Evolutionary conservation across 2,797 vertebrate genomes (phyloP).

Genomic region (Neopelma chrysocephalum): DNA sequence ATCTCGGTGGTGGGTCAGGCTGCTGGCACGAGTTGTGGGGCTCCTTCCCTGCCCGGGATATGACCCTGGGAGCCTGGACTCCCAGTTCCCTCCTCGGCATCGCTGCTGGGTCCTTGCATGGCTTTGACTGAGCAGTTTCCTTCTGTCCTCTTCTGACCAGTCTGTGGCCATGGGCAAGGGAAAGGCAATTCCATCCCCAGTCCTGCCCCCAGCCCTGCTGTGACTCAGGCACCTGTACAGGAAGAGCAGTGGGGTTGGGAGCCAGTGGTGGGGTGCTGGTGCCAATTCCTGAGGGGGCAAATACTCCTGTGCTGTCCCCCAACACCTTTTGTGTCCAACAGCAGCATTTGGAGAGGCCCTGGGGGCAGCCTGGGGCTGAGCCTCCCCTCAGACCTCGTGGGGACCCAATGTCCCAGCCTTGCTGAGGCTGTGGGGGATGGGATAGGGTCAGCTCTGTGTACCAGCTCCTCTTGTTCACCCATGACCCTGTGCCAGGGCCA

Average conservation of each 20-base stretch:
- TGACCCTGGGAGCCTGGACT: neutral
- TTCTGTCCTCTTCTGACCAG: neutral
- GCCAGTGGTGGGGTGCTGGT: neutral
- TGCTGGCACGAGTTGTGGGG: neutral
- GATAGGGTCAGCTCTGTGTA: neutral
- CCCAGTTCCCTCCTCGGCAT: neutral
- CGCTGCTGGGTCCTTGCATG: neutral
- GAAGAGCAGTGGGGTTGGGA: neutral
- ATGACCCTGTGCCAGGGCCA: neutral
- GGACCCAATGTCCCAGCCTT: neutral
- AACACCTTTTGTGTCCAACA: neutral
- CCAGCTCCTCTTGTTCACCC: neutral
- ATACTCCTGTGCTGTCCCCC: fast-evolving
- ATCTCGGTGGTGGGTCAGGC: neutral
- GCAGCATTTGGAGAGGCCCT: neutral
- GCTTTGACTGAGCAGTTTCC: neutral
- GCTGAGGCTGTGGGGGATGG: neutral
- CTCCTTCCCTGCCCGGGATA: neutral
- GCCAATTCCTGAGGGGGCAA: neutral
- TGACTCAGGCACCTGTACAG: neutral
- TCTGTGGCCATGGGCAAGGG: neutral
- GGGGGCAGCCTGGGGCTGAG: neutral
- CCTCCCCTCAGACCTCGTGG: neutral
- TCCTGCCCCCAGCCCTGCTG: neutral
- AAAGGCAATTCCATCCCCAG: neutral